These are phyloP conservation scores for Tapera naevia DNA, from an alignment of 2,797 vertebrate genomes.

Conservation along the genomic window DNA sequence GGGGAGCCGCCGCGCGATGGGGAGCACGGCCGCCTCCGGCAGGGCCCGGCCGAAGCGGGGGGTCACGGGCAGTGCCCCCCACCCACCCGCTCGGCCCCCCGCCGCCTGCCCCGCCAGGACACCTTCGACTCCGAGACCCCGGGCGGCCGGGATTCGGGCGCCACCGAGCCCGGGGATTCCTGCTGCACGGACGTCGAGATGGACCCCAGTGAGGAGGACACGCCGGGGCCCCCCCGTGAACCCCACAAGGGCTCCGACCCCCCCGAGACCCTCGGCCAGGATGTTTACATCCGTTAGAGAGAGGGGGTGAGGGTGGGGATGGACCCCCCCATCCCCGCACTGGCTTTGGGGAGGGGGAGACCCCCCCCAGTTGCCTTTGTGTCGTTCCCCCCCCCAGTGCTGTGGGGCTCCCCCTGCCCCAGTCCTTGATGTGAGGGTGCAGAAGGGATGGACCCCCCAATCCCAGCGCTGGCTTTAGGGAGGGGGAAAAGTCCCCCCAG, in stretches of 20 bases:
- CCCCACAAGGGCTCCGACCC: constrained; percentile 84
- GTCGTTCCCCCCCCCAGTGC: background rate
- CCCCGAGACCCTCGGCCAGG: constrained; percentile 77
- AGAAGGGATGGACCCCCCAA: background rate
- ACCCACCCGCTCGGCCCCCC: constrained; percentile 77
- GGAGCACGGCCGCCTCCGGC: constrained; percentile 82
- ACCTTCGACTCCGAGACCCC: constrained; percentile 92
- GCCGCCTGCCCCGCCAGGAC: constrained; percentile 90
- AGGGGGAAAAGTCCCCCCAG: background rate
- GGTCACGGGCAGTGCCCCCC: constrained; percentile 78
- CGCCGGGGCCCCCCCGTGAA: constrained; percentile 75
- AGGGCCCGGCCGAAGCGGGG: constrained; percentile 83
- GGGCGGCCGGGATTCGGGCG: constrained; percentile 92
- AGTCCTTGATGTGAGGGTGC: background rate
- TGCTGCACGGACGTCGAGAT: constrained; percentile 95
- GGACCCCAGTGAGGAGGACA: constrained; percentile 92
- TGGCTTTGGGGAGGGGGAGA: background rate
- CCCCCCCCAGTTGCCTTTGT: background rate
- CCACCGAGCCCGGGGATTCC: constrained; percentile 90
- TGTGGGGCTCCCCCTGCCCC: background rate
- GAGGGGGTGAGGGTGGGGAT: background rate
- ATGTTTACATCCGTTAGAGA: constrained; percentile 67
- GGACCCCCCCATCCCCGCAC: background rate
- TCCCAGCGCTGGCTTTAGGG: background rate
- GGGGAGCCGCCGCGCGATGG: constrained; percentile 87